A percentile compares a stretch with the other conserved stretches of the same genome.
These are phyloP conservation scores for Rhinogobio ventralis DNA, from an alignment of 2,797 vertebrate species.

Conservation along the genomic window DNA sequence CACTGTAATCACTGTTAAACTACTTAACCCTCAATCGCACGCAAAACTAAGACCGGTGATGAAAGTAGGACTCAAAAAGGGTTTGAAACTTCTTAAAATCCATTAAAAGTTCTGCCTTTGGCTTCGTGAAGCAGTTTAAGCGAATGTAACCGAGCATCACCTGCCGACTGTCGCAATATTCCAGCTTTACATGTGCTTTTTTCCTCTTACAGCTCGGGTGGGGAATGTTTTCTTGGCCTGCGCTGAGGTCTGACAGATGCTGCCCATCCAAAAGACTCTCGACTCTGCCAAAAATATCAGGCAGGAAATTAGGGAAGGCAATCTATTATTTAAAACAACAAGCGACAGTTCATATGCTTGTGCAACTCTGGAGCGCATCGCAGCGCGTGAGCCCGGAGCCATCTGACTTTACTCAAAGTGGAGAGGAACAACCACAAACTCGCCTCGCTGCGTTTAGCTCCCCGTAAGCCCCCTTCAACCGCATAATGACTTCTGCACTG, in stretches of 20 bases:
- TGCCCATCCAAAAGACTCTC: constrained; percentile 71
- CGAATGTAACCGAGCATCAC: background rate
- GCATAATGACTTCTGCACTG: constrained; percentile 79
- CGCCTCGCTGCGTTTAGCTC: constrained; percentile 31
- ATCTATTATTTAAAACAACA: constrained; percentile 82
- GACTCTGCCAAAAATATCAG: constrained; percentile 78
- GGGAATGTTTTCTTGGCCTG: constrained; percentile 68
- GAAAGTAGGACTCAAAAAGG: background rate
- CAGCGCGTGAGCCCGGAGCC: constrained; percentile 71
- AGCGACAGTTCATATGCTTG: constrained; percentile 77
- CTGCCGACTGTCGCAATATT: constrained; percentile 27
- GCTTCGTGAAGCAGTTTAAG: background rate
- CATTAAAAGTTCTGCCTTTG: constrained; percentile 8
- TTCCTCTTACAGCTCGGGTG: constrained; percentile 31
- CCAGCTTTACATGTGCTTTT: constrained; percentile 35
- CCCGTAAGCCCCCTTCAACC: constrained; percentile 39
- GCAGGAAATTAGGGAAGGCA: constrained; percentile 73
- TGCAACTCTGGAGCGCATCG: constrained; percentile 70
- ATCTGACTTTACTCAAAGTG: constrained; percentile 64
- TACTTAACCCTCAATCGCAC: constrained; percentile 72
- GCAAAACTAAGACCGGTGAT: constrained; percentile 17
- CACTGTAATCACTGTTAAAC: constrained; percentile 77
- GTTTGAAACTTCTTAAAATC: constrained; percentile 41
- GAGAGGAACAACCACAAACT: constrained; percentile 7
- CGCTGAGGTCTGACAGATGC: constrained; percentile 73